phyloP scores from a whole-genome alignment of 2,113 vertebrate genomes.

The Muntiacus reevesi region DNA sequence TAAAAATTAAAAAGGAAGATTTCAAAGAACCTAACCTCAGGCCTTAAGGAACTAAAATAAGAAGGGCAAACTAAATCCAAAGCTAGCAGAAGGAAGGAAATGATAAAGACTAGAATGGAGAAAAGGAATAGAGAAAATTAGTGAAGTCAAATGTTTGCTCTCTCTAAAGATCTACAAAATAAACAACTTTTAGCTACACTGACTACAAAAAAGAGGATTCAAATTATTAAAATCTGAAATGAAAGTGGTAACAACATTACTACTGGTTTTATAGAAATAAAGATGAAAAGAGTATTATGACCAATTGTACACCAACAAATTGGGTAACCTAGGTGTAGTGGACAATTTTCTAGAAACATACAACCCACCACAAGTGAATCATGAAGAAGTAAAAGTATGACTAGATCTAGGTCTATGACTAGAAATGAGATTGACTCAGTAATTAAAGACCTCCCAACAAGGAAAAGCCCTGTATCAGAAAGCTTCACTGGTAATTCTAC shows the following conservation, averaged over 20 bases:
- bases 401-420: neutral
- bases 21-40: neutral
- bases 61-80: neutral
- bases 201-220: neutral
- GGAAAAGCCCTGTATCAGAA: neutral
- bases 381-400: neutral
- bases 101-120: neutral
- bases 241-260: neutral
- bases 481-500: neutral
- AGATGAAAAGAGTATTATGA: neutral
- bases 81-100: neutral
- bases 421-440: neutral
- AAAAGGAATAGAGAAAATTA: neutral
- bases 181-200: neutral
- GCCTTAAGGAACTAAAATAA: neutral
- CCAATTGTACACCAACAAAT: neutral
- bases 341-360: neutral
- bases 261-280: neutral
- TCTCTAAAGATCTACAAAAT: neutral
- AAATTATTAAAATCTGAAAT: neutral
- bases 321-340: neutral
- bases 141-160: neutral
- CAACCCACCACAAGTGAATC: neutral
- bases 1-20: neutral
- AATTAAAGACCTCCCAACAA: neutral